These are phyloP conservation scores for Bursaphelenchus okinawaensis DNA, from an alignment of 2,888 invertebrate genomes.

Conservation along the genomic window DNA sequence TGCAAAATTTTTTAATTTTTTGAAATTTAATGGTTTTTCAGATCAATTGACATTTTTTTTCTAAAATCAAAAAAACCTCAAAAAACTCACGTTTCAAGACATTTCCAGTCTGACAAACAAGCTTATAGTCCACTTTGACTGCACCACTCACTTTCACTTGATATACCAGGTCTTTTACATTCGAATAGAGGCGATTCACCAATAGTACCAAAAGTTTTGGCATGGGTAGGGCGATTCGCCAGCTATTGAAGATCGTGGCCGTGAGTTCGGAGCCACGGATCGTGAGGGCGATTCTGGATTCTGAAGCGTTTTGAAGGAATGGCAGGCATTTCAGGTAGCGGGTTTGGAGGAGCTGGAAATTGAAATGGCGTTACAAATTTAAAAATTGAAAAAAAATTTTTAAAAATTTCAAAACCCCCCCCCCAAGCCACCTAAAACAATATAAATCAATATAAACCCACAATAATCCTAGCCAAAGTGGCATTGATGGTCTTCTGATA, in stretches of 20 bases:
- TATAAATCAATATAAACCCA: too few relatives aligned
- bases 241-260: neutral
- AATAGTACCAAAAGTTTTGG: neutral
- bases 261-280: neutral
- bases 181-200: neutral
- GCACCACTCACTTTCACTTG: neutral
- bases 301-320: neutral
- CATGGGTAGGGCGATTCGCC: neutral
- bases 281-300: neutral
- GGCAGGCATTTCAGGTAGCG: neutral
- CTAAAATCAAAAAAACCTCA: too few relatives aligned
- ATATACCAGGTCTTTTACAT: neutral
- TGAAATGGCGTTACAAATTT: neutral
- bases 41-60: too few relatives aligned
- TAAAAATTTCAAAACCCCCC: neutral
- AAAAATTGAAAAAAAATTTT: neutral
- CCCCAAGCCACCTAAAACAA: too few relatives aligned
- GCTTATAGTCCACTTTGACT: neutral
- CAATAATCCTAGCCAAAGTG: neutral
- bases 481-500: neutral
- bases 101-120: neutral
- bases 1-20: too few relatives aligned
- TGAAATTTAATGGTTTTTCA: too few relatives aligned
- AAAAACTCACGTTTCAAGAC: neutral
- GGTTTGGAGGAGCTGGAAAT: neutral